Conservation (phyloP, 2,113 vertebrate species). For the Centropristis striata region DNA sequence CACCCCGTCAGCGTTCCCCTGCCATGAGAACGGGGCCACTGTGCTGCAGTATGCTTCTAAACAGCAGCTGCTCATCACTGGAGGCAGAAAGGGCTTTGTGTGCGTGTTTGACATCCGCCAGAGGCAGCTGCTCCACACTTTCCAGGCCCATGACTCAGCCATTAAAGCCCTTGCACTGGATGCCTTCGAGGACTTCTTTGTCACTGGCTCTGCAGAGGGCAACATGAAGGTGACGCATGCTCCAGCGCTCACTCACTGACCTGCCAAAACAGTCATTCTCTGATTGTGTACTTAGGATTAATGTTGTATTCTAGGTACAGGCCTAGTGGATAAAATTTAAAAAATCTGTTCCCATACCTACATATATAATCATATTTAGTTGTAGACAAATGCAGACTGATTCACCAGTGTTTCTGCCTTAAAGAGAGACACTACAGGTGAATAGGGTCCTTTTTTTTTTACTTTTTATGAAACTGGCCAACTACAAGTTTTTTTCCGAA, state of each 20-base stretch:
- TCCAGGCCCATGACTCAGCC: slow-evolving; percentile 97
- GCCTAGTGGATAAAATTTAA: neutral
- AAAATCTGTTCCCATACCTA: neutral
- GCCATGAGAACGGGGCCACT: slow-evolving; percentile 96
- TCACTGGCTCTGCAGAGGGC: slow-evolving; percentile 96
- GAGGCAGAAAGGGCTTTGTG: slow-evolving; percentile 93
- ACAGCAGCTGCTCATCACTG: slow-evolving; percentile 95
- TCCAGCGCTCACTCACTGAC: neutral
- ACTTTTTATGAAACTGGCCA: too few relatives aligned
- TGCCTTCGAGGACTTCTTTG: slow-evolving; percentile 93
- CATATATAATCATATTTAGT: neutral
- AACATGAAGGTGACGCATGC: slow-evolving; percentile 93
- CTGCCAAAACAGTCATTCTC: neutral
- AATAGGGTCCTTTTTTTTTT: too few relatives aligned
- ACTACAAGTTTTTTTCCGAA: too few relatives aligned
- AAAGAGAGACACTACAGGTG: too few relatives aligned
- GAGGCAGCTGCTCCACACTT: slow-evolving; percentile 93
- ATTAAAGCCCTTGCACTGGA: slow-evolving; percentile 95
- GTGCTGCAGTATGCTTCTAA: slow-evolving; percentile 97
- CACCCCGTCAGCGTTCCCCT: slow-evolving; percentile 90
- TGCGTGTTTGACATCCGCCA: slow-evolving; percentile 97
- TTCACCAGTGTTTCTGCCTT: neutral
- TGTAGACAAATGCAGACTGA: neutral
- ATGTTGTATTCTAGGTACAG: neutral
- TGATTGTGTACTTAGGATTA: neutral